phyloP scores from a whole-genome alignment of 2,888 invertebrate genomes.

The Hypolimnas misippus region DNA sequence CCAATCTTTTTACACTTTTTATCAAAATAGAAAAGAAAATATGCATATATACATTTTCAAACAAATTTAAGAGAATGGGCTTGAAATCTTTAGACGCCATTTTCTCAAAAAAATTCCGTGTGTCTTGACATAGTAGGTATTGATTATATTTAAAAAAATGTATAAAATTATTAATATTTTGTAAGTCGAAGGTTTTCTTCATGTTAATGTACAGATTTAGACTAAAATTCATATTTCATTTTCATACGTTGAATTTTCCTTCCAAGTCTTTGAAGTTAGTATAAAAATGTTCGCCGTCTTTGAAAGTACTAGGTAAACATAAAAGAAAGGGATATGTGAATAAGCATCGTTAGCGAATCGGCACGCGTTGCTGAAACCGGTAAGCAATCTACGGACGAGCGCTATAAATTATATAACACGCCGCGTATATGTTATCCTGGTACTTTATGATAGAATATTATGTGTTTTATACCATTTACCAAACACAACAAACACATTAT shows the following conservation, averaged over 20 bases:
- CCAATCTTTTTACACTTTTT: no score
- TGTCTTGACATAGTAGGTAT: no score
- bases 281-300: not conserved
- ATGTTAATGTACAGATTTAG: no score
- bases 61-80: no score
- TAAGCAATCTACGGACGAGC: not conserved
- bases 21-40: no score
- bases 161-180: no score
- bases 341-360: constrained; percentile 49
- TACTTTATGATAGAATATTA: not conserved
- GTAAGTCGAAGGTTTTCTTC: no score
- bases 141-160: no score
- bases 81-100: no score
- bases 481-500: no score
- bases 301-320: constrained; percentile 5
- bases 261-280: not conserved
- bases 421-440: constrained; percentile 5
- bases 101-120: no score
- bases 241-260: not conserved
- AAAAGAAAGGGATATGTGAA: constrained; percentile 11
- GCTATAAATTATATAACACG: not conserved
- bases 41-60: no score
- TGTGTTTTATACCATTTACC: not conserved
- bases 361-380: constrained; percentile 37
- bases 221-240: not conserved